A percentile compares a stretch with the other conserved stretches of the same genome.
These are phyloP conservation scores for Quadroppia sp. DNA, from an alignment of 2,888 invertebrate species.

Conservation along the genomic window DNA sequence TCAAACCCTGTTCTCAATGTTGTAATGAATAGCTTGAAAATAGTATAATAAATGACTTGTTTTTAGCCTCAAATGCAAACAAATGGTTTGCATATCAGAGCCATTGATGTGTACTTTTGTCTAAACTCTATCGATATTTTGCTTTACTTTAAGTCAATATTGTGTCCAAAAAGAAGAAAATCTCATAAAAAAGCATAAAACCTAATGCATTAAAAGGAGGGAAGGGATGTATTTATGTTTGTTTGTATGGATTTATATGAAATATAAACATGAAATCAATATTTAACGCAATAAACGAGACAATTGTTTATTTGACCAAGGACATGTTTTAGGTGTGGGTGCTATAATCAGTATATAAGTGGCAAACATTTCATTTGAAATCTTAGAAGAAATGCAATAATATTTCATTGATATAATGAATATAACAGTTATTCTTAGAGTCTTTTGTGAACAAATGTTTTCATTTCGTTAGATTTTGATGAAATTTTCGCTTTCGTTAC, in stretches of 20 bases:
- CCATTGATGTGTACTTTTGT: not conserved
- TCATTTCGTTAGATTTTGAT: not conserved
- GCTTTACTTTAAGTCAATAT: not conserved
- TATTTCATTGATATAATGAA: constrained; percentile 15
- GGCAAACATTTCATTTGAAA: too few species aligned
- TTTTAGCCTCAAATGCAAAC: not conserved
- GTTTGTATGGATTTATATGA: too few species aligned
- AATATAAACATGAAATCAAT: not conserved
- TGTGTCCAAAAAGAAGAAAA: not conserved
- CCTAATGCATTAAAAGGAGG: not conserved
- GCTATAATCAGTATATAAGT: too few species aligned
- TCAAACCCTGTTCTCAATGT: too few species aligned
- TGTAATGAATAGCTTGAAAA: too few species aligned
- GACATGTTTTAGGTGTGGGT: too few species aligned
- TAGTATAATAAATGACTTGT: too few species aligned
- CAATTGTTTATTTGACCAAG: constrained; percentile 26
- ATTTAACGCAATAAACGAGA: constrained; percentile 21
- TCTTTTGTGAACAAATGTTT: not conserved
- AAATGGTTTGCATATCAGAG: not conserved
- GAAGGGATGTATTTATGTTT: too few species aligned
- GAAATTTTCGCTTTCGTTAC: too few species aligned
- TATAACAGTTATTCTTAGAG: constrained; percentile 22
- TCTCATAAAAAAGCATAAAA: not conserved
- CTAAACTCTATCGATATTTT: not conserved
- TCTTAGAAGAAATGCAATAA: not conserved